phyloP scores from a whole-genome alignment of 2,888 invertebrate genomes.

The Macaria notata region DNA sequence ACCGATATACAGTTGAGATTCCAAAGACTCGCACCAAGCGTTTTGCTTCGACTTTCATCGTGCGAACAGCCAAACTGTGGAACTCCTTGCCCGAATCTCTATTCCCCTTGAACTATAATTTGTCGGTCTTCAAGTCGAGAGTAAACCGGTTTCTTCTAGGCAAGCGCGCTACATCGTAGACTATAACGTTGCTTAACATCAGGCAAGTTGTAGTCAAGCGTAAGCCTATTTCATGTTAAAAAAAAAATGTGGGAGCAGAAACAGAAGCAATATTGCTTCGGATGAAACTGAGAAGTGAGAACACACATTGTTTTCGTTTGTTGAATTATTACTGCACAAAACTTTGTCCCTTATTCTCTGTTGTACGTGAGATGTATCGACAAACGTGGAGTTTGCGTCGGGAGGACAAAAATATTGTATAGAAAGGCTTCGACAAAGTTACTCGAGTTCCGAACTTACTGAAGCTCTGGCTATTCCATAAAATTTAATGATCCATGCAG shows the following conservation, averaged over 20 bases:
- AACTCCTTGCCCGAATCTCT: no score
- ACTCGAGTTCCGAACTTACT: constrained; percentile 37
- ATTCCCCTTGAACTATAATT: no score
- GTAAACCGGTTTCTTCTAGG: no score
- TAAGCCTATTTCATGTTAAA: no score
- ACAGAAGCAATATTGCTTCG: constrained; percentile 43
- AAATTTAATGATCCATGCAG: constrained; percentile 39
- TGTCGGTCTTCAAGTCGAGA: no score
- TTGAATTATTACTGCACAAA: constrained; percentile 45
- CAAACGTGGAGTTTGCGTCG: constrained; percentile 33
- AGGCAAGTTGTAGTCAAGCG: no score
- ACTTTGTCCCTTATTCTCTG: constrained; percentile 43
- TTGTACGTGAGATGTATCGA: constrained; percentile 36
- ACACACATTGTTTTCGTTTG: constrained; percentile 53
- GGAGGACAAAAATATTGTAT: constrained; percentile 26
- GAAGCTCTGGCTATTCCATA: constrained; percentile 33
- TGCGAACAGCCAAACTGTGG: no score
- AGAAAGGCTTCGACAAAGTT: constrained; percentile 29
- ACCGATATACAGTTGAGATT: no score
- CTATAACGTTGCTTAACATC: no score
- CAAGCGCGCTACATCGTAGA: no score
- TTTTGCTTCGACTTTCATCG: no score
- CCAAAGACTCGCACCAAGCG: no score
- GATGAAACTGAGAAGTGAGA: background rate
- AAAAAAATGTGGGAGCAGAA: constrained; percentile 45